A percentile compares a stretch with the other conserved stretches of the same genome.
These are phyloP conservation scores for Hyalella azteca DNA, from an alignment of 2,888 invertebrate genomes.

Conservation along the genomic window DNA sequence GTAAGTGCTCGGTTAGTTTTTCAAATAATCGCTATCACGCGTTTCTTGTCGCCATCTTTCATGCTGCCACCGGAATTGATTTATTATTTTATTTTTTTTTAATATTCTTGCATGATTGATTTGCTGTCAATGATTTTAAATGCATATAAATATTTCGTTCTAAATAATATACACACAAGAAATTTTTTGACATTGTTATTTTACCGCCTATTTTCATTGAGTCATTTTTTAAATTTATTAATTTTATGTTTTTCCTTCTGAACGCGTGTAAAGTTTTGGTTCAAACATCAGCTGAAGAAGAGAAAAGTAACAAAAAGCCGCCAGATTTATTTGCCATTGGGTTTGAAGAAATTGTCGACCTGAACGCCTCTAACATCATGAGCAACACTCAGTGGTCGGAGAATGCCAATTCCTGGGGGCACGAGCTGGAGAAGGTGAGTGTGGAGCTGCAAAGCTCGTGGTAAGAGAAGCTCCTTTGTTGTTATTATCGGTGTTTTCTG, in stretches of 20 bases:
- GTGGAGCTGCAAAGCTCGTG: no score
- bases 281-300: conserved; percentile 51
- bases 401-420: conserved; percentile 93
- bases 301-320: conserved; percentile 64
- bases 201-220: neutral
- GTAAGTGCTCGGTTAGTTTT: no score
- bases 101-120: no score
- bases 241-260: conserved; percentile 34
- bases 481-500: neutral
- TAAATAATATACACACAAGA: no score
- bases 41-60: no score
- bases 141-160: no score
- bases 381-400: conserved; percentile 71
- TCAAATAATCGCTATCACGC: no score
- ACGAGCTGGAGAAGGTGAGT: conserved; percentile 80
- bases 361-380: conserved; percentile 97
- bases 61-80: no score
- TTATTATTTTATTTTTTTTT: no score
- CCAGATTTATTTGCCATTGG: conserved; percentile 97
- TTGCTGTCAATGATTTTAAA: no score
- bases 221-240: neutral
- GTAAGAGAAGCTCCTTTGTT: no score
- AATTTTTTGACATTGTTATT: neutral
- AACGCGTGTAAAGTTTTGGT: conserved; percentile 11
- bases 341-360: conserved; percentile 98